Evolutionary conservation across 1,140 invertebrate genomes (phyloP).

Genomic region (Cheumatopsyche charites): DNA sequence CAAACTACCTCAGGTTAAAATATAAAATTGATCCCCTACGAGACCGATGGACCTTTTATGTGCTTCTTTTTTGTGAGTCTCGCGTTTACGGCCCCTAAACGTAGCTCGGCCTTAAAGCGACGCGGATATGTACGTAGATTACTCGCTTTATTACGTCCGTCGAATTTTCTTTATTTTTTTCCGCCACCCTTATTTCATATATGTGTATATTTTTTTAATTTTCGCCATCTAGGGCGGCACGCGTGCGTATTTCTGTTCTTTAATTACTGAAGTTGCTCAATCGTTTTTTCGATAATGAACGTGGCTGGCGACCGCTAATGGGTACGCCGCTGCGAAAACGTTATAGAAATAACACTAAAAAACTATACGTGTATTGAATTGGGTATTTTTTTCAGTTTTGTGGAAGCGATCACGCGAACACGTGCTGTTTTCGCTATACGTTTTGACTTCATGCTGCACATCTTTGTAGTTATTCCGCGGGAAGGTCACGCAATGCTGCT

Average conservation of each 20-base stretch:
- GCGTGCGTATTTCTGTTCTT: background rate
- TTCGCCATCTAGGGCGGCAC: too few relatives aligned
- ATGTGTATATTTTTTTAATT: background rate
- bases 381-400: background rate
- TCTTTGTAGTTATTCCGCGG: background rate
- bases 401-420: conserved; percentile 13
- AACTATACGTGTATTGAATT: background rate
- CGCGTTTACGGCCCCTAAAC: conserved; percentile 8
- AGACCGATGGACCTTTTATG: conserved; percentile 20
- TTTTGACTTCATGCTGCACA: background rate
- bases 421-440: background rate
- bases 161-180: conserved; percentile 6
- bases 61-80: conserved; percentile 1
- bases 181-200: background rate
- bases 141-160: conserved; percentile 10
- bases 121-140: conserved; percentile 16
- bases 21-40: conserved; percentile 21
- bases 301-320: background rate
- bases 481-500: conserved; percentile 24
- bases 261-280: conserved; percentile 18
- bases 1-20: conserved; percentile 14
- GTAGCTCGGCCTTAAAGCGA: background rate
- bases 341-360: background rate
- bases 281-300: conserved; percentile 18
- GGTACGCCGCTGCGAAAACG: background rate